Conservation (phyloP, 2,113 vertebrate species). For the Indicator maculatus region DNA sequence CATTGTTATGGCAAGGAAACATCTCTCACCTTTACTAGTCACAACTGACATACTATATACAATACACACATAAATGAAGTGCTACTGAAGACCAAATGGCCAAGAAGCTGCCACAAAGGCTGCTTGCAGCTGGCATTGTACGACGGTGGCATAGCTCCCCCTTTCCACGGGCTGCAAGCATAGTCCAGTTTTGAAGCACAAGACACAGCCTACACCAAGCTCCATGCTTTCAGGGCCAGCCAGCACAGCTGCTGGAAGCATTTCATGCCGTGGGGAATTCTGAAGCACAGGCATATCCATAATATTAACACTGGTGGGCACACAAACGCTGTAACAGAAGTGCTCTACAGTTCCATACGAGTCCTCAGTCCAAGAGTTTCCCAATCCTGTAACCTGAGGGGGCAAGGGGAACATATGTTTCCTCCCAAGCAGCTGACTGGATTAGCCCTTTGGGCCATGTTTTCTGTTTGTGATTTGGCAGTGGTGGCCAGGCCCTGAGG, state of each 20-base stretch:
- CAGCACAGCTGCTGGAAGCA: background rate
- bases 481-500: background rate
- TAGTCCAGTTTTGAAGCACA: accelerated
- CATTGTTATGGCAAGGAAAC: background rate
- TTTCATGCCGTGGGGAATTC: background rate
- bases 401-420: background rate
- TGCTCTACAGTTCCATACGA: accelerated
- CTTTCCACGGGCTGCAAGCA: background rate
- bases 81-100: background rate
- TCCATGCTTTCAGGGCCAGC: too few relatives aligned
- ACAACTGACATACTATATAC: background rate
- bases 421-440: background rate
- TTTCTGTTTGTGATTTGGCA: background rate
- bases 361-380: background rate
- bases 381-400: too few relatives aligned
- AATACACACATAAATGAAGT: background rate
- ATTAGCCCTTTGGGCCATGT: background rate
- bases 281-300: background rate
- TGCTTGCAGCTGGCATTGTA: background rate
- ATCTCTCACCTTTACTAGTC: background rate
- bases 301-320: background rate
- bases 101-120: background rate
- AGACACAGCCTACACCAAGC: accelerated
- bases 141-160: background rate
- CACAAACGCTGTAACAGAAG: background rate